Base-by-base conservation (phyloP, 1,140 invertebrate species). In the Lepidurus apus region DNA sequence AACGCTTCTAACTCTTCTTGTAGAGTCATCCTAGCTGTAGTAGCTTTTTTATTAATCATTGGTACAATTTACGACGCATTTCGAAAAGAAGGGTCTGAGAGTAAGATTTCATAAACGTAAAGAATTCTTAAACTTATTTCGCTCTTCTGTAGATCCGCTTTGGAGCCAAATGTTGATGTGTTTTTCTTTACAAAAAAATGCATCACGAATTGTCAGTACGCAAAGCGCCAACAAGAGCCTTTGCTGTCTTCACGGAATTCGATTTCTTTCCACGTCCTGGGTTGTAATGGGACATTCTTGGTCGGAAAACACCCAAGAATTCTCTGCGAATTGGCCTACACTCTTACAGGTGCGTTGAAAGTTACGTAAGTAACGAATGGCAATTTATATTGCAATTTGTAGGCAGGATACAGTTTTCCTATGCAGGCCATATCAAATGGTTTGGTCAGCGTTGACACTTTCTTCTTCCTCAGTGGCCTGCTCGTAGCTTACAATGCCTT, bases 261-360 rank as follows among this genome's bases (percentile, higher is more conserved):
- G 93, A 5, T 91, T 92, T 0, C 88, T 96, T 65, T 94, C 93
- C 81, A 96, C 96, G 93, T 90, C 90, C 9, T 97, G 95, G 95
- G 93, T 97, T 1, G 93, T 97, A 73, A 88, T 96, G 3, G 95
- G 94, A 0, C 95, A 97, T 83, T 93, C 93, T 1, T 95, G 93
- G 79, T 81, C 83, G 4, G 80, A 26, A 8, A 13, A 47, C n/a
- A 21, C 75, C 7, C 42, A 44, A 76, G 47, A 47, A 47, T 77
- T 77, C 17, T 42, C 65, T 13, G 45, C 45, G 17, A 77, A 77
- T 42, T 34, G 44, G 44, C 45, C 24, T 24, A 47, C 65, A 81
- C 42, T 81, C 77, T 45, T 82, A 80, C 47, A 80, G 78, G 44
- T 80, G 81, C 73, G 79, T 81, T 74, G 6, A 74, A 73, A 65